Evolutionary conservation across 2,113 vertebrate species (phyloP), one percentile per base, ranked within the genome.

Genomic region (Anser brachyrhynchus): DNA sequence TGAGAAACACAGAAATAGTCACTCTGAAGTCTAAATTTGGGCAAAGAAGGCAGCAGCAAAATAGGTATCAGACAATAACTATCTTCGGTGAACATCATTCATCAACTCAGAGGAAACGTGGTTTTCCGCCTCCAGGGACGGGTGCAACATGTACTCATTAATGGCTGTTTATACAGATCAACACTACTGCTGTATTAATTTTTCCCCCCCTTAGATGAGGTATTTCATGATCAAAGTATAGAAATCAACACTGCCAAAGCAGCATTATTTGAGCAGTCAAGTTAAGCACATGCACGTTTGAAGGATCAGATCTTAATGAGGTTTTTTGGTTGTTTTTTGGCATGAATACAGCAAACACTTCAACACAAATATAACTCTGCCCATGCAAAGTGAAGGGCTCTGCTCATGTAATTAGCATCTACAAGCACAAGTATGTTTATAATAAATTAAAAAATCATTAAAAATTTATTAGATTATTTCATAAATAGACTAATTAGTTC

Each of bases 261-360:
- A 84, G 46, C 37, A 29, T 65, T 33, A 90, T 49, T 69, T 84
- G 84, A 96, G 66, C 89, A 95, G 90, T 75, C 73, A 81, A 44
- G 83, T 86, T 92, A 90, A 94, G 73, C 18, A 2, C 80, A 51
- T 2, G 21, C 74, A 92, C 6, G 1, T 92, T 54, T 92, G 58
- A 96, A 85, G 62, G 76, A 94, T 89, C 90, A 89, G 59, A 89
- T 76, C 59, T 66, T 89, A 94, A 94, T 85, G 64, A 95, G 77
- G 6, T 77, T 89, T 96, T 67, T 37, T 39, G 43, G 59, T 71
- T 35, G 70, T 3, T 82, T 80, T 86, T 93, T 93, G 74, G 87
- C 84, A 83, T 1, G 5, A 89, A 85, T 79, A 80, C 89, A 91
- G 71, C 70, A 93, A 94, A 89, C 28, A 64, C n/a, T 84, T 87